Evolutionary conservation across 2,888 invertebrate species (phyloP), one percentile per base, ranked within the genome.

Genomic region (Brassicogethes aeneus): DNA sequence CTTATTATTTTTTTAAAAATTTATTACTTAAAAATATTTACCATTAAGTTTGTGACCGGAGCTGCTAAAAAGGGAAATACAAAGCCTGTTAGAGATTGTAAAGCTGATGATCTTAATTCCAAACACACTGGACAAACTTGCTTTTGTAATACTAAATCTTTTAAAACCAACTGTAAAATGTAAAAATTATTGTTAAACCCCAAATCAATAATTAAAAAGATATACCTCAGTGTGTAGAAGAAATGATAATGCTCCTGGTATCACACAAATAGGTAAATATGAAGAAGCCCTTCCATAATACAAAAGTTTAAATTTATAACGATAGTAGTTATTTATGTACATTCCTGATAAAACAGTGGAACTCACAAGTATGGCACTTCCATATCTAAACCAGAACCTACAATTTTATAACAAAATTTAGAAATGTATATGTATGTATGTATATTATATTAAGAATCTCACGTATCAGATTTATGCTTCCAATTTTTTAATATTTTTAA

Each of bases 81-180:
- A 1, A 74, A 55, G 1, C 80, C 80, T 3, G 73, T 43, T 0
- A 55, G 50, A 0, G 70, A 52, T 62, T 84, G 83, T 15, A 79
- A 50, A 0, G 66, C 61, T 2, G 74, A 70, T 16, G 83, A 74
- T 44, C 71, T 72, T 1, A 79, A 46, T 66, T 85, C 79, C 15
- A 76, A 54, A 57, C 87, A 87, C 3, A 82, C 54, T 0, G 82
- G 76, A 54, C 87, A 87, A 12, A 48, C 43, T 36, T 70, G 64
- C 17, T 70, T 74, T 59, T 76, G 69, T 14, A 85, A 49, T 2
- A 84, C 48, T 42, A 85, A 62, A 13, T 74, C 65, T 1, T 71
- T 70, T 51, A 79, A 66, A 34, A 85, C 60, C 39, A 73, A 51
- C 75, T 81, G 62, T 34, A 71, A 67, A 44, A 40, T 31, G 3